Base-by-base conservation (phyloP, 2,797 vertebrate genomes). In the Syncerus caffer region DNA sequence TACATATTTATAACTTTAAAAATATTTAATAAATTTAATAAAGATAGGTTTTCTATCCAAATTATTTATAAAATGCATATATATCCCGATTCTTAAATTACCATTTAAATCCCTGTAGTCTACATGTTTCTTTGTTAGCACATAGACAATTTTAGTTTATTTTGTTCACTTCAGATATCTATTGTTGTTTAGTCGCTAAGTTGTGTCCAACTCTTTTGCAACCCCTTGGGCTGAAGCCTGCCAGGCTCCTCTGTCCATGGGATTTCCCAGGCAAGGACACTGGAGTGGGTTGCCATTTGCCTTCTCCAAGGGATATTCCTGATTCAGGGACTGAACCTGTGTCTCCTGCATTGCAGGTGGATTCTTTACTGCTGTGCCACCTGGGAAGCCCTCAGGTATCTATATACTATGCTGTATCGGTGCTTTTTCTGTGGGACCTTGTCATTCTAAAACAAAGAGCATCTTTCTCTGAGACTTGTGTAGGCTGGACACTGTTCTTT, bases 21-120 rank as follows among this genome's bases (percentile, higher is more conserved):
- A 83, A 21, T 92, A 88, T 19, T 93, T 89, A 85, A 87, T 57
- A 83, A 17, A 79, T 78, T 76, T 53, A 58, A 88, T 45, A 45
- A 60, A 84, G 62, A 85, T 6, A 10, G 58, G 34, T 83, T 79
- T 64, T 89, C n/a, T 88, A 74, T 15, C 12, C 12, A 64, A 58
- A 62, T 88, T 55, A 74, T 79, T 91, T 93, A 19, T 7, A 60
- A 97, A 74, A 84, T 80, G 27, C 17, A 84, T 27, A 42, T 57
- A 86, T 50, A 82, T 91, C 64, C 57, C 55, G 34, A 89, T 88
- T 95, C 88, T 89, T 79, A 87, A 92, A 62, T 89, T 23, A 93
- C 45, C 60, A 85, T 60, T 51, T 64, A 89, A 50, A 53, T 21
- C 6, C 60, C 34, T 74, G 53, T 91, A 19, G 50, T 31, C 42